Evolutionary conservation across 2,888 invertebrate species (phyloP), one percentile per base, ranked within the genome.

Genomic region (Aspidiotus destructor): DNA sequence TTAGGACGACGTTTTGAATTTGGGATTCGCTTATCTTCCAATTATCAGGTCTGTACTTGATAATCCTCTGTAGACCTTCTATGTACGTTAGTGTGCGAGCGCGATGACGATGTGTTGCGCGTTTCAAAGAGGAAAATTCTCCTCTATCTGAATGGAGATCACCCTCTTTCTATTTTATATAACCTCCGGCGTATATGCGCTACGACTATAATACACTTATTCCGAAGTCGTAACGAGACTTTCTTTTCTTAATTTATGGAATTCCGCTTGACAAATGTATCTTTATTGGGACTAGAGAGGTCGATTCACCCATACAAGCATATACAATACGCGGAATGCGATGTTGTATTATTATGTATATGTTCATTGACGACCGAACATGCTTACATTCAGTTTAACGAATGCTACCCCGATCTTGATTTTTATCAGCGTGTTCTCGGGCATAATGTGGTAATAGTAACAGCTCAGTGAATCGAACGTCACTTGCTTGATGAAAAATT

Each of bases 181-280:
- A 48, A 48, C 48, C 28, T 28, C 28, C 28, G 28, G 28, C 28
- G 28, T 28, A 28, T 28, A 3, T 28, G 1, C 28, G 28, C 28
- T 28, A 28, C 28, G 28, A 28, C 28, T 28, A 28, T 28, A 28
- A 28, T 28, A 28, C 28, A 28, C 28, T 28, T 28, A 28, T 28
- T 28, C 28, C 28, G 28, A 28, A 28, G 48, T 48, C 48, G 48
- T 48, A 53, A 15, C n/a, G 64, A 60, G 48, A 65, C 57, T 65
- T 64, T 65, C 58, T 65, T 28, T 65, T 16, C 57, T 65, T 65
- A 65, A 65, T 65, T 65, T 65, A 65, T 65, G 65, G 65, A 15
- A 58, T 65, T 65, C 44, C 40, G 44, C 13, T 41, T 65, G 65
- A 65, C 65, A 65, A 58, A 48, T 65, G 58, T 65, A 65, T 65